Base-by-base conservation (phyloP, 2,797 vertebrate species). In the Schizopygopsis pylzovi region DNA sequence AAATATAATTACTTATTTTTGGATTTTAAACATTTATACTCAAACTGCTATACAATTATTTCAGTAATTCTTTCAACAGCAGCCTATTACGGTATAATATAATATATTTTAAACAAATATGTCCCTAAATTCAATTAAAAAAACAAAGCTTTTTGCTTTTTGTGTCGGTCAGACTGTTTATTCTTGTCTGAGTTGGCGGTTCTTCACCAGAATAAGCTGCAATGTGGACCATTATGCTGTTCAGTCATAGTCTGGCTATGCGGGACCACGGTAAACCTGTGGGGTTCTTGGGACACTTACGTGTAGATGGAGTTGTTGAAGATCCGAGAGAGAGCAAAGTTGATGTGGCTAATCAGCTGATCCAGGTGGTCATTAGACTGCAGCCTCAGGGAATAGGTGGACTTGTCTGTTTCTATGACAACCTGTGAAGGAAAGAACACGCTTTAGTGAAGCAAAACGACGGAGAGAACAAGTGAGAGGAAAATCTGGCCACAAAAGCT, bases 321-420 rank as follows among this genome's bases (percentile, higher is more conserved):
- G 90, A 97, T 96, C 86, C 96, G 93, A 88, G 95, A 96, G 88
- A 98, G 96, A 85, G 97, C 96, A 47, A 93, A 95, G 95, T 96
- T 96, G 89, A 97, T 95, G 85, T 97, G 96, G 84, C 87, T 92
- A 3, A 96, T 96, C 93, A 97, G 91, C 91, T 97, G 96, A 88
- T 97, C 96, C 88, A 97, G 95, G 78, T 97, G 96, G 59, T 97
- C 96, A 81, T 96, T 94, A 1, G 90, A 94, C 56, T 96, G 95
- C 22, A 98, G 93, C 75, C 94, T 93, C 87, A 98, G 90, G 12
- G 95, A 96, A 92, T 95, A 97, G 71, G 94, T 94, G 20, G 95
- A 96, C 90, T 96, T 97, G 92, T 97, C 97, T 0, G 97, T 97
- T 79, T 97, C 97, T 86, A 97, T 96, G 87, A 97, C 89, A 86